These are phyloP conservation scores for Otis tarda DNA, from an alignment of 2,113 vertebrate genomes.

Conservation along the genomic window DNA sequence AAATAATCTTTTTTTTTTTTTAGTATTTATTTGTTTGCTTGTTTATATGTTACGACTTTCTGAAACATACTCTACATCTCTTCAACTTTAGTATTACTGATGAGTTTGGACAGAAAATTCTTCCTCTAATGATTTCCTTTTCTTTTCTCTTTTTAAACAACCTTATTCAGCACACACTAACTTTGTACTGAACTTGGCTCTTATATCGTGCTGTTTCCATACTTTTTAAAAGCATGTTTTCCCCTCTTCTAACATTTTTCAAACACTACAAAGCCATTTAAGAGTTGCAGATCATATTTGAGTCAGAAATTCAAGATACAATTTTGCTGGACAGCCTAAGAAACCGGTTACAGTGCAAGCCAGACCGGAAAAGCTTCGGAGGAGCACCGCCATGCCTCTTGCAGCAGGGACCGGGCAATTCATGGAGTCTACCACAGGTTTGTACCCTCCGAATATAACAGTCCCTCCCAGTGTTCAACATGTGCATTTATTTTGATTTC, in stretches of 20 bases:
- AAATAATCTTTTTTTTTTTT: not conserved
- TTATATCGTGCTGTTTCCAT: fast-evolving
- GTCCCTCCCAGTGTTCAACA: not conserved
- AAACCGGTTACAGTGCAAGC: not conserved
- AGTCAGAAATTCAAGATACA: not conserved
- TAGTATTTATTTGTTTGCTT: not conserved
- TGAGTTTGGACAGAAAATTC: not conserved
- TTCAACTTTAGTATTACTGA: not conserved
- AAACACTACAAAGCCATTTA: not conserved
- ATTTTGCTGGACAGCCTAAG: not conserved
- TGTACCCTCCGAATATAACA: not conserved
- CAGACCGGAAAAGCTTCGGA: not conserved
- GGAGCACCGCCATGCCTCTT: not conserved
- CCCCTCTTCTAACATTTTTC: not conserved
- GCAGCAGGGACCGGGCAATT: not conserved
- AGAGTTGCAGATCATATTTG: not conserved
- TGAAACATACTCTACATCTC: not conserved
- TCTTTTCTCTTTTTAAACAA: not conserved
- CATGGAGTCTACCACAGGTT: not conserved
- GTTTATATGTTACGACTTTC: not conserved
- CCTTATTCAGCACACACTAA: not conserved
- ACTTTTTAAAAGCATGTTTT: not conserved
- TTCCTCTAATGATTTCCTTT: not conserved
- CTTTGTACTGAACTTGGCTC: not conserved
- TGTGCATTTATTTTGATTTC: not conserved